Conservation (phyloP, 2,113 vertebrate genomes). For the Brachyhypopomus gauderio region DNA sequence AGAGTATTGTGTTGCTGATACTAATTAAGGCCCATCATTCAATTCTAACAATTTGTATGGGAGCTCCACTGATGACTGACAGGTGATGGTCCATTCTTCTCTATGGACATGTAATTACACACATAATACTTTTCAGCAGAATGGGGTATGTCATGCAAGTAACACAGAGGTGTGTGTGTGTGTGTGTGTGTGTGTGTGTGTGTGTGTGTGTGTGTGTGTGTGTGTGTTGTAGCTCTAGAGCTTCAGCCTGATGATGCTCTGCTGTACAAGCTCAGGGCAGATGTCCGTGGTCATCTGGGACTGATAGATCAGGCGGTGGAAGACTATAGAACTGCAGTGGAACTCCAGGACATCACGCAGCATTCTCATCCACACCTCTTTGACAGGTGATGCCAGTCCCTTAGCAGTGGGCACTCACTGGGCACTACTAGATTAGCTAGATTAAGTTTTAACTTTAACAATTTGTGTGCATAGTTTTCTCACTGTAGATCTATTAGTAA, state of each 20-base stretch:
- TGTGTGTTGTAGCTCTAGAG: slow-evolving; percentile 69
- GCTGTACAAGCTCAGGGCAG: slow-evolving; percentile 75
- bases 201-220: slow-evolving; percentile 6
- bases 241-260: slow-evolving; percentile 73
- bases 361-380: neutral
- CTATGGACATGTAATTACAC: neutral
- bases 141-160: neutral
- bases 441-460: neutral
- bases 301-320: slow-evolving; percentile 69
- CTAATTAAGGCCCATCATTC: neutral
- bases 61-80: neutral
- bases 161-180: too few relatives aligned
- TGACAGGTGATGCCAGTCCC: neutral
- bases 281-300: slow-evolving; percentile 75
- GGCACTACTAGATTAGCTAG: neutral
- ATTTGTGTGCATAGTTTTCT: neutral
- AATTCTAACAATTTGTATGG: neutral
- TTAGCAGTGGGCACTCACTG: neutral
- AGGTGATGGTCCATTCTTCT: neutral
- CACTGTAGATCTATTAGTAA: neutral
- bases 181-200: too few relatives aligned
- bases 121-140: neutral
- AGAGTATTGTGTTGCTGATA: neutral
- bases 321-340: slow-evolving; percentile 75
- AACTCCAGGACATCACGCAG: slow-evolving; percentile 64